These are phyloP conservation scores for Tiphia femorata DNA, from an alignment of 2,888 invertebrate genomes.

Conservation along the genomic window DNA sequence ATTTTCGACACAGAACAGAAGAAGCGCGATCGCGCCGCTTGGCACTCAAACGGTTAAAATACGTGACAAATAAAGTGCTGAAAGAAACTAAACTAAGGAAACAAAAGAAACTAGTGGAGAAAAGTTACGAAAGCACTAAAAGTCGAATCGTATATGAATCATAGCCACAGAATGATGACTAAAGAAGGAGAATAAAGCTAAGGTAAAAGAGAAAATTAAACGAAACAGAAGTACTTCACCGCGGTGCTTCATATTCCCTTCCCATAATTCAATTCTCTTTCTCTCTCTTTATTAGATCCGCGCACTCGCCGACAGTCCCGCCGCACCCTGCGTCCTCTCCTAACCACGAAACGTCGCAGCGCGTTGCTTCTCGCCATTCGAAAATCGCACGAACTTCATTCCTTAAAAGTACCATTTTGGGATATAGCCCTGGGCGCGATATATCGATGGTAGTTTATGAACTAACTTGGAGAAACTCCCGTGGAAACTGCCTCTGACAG, in stretches of 20 bases:
- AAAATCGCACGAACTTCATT: slow-evolving; percentile 14
- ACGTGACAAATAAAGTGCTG: too few species aligned
- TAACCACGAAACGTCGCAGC: background rate
- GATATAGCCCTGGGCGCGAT: slow-evolving; percentile 2
- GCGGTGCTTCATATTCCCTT: too few species aligned
- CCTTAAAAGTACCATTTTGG: background rate
- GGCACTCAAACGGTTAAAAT: too few species aligned
- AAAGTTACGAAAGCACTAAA: too few species aligned
- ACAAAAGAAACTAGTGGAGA: too few species aligned
- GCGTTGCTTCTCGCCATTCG: background rate
- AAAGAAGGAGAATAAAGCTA: too few species aligned
- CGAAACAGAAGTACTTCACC: too few species aligned
- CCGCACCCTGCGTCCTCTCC: background rate
- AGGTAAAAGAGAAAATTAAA: background rate
- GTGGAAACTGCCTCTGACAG: slow-evolving; percentile 31
- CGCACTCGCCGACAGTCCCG: background rate
- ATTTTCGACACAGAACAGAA: too few species aligned
- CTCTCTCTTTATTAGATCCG: background rate
- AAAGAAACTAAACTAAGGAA: too few species aligned
- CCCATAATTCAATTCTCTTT: background rate
- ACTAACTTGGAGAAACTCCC: slow-evolving; percentile 27
- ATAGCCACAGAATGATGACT: too few species aligned
- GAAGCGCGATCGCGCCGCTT: too few species aligned
- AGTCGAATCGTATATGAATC: too few species aligned
- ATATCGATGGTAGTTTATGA: slow-evolving; percentile 33